Evolutionary conservation across 2,113 vertebrate genomes (phyloP).

Genomic region (Hypomesus transpacificus): DNA sequence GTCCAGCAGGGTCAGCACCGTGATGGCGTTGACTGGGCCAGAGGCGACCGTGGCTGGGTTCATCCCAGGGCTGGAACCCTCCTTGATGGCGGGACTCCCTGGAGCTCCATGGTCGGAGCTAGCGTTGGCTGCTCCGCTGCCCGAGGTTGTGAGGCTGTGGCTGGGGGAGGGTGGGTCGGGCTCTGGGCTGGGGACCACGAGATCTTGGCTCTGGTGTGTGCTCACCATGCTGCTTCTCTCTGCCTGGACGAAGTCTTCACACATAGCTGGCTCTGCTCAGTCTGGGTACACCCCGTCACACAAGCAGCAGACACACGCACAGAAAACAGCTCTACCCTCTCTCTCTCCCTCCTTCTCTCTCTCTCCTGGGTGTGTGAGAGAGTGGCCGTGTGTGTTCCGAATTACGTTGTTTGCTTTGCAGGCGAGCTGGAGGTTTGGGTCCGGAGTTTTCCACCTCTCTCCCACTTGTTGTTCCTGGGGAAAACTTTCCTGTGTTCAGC

Average conservation of each 20-base stretch:
- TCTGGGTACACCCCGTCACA: background rate
- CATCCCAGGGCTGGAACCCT: conserved; percentile 29
- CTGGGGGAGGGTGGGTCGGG: conserved; percentile 59
- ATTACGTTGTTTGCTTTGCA: background rate
- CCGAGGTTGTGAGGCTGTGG: conserved; percentile 51
- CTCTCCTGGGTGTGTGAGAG: background rate
- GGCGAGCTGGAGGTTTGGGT: conserved; percentile 21
- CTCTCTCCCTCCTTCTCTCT: background rate
- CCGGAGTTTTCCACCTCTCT: conserved; percentile 15
- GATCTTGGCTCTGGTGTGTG: conserved; percentile 68
- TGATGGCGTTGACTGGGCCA: conserved; percentile 88
- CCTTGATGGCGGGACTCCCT: background rate
- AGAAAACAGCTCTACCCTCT: background rate
- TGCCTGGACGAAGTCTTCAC: conserved; percentile 70
- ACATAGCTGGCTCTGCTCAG: conserved; percentile 60
- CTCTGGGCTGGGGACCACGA: conserved; percentile 56
- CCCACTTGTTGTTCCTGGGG: conserved; percentile 7
- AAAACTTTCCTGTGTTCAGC: conserved; percentile 31
- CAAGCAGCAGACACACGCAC: background rate
- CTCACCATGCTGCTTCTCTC: conserved; percentile 65
- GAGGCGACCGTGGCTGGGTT: conserved; percentile 47
- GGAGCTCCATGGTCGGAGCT: conserved; percentile 41
- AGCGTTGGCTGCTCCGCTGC: conserved; percentile 15
- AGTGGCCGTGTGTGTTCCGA: background rate
- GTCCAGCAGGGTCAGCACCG: conserved; percentile 89